Evolutionary conservation across 2,113 vertebrate genomes (phyloP).

Genomic region (Eubucco bourcierii): DNA sequence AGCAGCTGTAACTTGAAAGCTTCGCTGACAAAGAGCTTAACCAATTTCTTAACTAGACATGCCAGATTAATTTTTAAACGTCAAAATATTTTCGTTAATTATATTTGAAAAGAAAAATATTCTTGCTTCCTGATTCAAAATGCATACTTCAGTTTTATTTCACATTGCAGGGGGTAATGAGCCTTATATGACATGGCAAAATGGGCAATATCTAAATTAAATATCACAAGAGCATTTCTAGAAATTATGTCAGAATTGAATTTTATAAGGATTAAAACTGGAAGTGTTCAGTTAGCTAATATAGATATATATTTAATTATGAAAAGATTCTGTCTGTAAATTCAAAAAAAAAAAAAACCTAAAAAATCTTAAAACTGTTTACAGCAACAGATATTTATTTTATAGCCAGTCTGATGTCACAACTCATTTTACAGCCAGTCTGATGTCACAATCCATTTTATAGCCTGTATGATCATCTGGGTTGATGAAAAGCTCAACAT

Average conservation of each 20-base stretch:
- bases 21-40: not conserved
- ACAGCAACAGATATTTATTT: not conserved
- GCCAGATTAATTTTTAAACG: not conserved
- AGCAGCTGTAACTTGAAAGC: not conserved
- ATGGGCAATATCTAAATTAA: not conserved
- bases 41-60: not conserved
- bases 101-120: not conserved
- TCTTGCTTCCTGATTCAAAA: not conserved
- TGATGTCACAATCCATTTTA: too few relatives aligned
- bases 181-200: not conserved
- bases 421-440: too few relatives aligned
- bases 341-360: not conserved
- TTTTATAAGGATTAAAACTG: not conserved
- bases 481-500: too few relatives aligned
- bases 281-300: rapidly evolving
- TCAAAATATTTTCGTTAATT: not conserved
- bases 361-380: not conserved
- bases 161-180: not conserved
- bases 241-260: not conserved
- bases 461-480: too few relatives aligned
- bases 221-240: not conserved
- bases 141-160: not conserved
- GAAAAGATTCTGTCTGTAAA: not conserved
- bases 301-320: not conserved
- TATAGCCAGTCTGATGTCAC: rapidly evolving